phyloP scores from a whole-genome alignment of 1,140 invertebrate species.

The Antheraea mylitta region DNA sequence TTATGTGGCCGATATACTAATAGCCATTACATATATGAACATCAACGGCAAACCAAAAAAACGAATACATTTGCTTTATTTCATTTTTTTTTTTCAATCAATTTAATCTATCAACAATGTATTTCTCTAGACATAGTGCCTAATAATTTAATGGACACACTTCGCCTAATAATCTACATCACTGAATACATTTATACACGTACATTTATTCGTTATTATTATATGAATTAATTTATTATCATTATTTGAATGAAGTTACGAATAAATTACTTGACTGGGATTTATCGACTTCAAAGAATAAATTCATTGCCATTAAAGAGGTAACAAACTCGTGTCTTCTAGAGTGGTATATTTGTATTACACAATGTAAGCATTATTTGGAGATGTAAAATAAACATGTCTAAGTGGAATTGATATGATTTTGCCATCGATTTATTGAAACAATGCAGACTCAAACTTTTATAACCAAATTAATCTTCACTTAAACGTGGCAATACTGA shows the following conservation, averaged over 20 bases:
- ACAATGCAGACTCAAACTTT: too few species aligned
- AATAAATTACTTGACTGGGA: not conserved
- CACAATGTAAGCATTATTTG: too few species aligned
- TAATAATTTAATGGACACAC: constrained; percentile 48
- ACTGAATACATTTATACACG: constrained; percentile 29
- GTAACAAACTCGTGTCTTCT: too few species aligned
- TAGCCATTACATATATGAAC: not conserved
- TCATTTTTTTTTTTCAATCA: constrained; percentile 18
- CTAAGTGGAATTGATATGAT: too few species aligned
- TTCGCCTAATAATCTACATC: constrained; percentile 38
- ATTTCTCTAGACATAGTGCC: constrained; percentile 31
- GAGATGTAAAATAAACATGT: too few species aligned
- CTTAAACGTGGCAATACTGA: too few species aligned
- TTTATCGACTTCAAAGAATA: not conserved
- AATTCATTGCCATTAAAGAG: too few species aligned
- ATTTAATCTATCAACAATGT: constrained; percentile 37
- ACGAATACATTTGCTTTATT: constrained; percentile 3
- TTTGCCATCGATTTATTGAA: too few species aligned
- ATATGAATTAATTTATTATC: not conserved
- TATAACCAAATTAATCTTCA: too few species aligned
- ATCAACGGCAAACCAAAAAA: constrained; percentile 6
- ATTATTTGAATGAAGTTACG: not conserved
- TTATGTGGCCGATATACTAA: not conserved
- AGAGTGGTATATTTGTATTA: too few species aligned
- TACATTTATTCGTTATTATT: not conserved